Evolutionary conservation across 2,888 invertebrate species (phyloP).

Genomic region (Nephrotoma appendiculata): DNA sequence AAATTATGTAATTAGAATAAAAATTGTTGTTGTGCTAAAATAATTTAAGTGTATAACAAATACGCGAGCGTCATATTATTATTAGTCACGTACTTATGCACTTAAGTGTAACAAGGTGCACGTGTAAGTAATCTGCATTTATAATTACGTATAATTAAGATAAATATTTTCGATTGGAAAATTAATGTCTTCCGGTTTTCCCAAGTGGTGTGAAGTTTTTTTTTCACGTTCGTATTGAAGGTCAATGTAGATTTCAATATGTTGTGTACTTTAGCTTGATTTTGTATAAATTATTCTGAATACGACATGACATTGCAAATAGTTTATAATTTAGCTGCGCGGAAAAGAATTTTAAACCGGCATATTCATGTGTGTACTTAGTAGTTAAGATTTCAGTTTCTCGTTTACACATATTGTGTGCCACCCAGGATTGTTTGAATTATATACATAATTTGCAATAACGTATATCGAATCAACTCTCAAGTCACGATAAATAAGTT

Average conservation of each 20-base stretch:
- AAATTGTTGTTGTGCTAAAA: neutral
- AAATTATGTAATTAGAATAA: neutral
- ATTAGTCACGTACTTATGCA: neutral
- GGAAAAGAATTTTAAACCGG: neutral
- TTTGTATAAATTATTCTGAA: neutral
- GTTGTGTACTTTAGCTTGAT: neutral
- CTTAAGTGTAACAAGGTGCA: neutral
- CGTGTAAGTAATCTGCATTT: neutral
- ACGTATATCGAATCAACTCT: neutral
- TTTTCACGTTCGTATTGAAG: neutral
- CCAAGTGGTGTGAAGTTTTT: neutral
- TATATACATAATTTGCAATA: too few species aligned
- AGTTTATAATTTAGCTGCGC: neutral
- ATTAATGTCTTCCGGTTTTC: neutral
- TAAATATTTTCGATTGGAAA: neutral
- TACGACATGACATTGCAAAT: neutral
- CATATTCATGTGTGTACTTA: neutral
- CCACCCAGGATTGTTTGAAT: neutral
- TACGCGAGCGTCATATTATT: neutral
- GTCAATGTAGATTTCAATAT: neutral
- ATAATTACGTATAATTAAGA: neutral
- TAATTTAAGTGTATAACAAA: neutral
- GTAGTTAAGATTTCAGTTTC: neutral
- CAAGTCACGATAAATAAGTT: neutral
- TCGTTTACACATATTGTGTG: neutral